These are phyloP conservation scores for Danio choprae DNA, from an alignment of 2,797 vertebrate genomes.

Conservation along the genomic window DNA sequence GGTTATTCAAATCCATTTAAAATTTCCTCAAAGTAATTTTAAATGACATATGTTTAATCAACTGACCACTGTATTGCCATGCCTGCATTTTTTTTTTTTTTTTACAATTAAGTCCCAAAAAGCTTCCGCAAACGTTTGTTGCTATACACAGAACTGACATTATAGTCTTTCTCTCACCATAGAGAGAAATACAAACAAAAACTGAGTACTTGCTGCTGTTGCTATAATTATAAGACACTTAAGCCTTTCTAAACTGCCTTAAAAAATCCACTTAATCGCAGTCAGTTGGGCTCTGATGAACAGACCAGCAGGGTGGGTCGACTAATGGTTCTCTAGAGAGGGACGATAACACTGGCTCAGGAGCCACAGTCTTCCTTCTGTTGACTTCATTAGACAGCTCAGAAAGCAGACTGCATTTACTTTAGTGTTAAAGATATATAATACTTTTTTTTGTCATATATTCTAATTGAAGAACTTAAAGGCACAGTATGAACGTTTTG, in stretches of 20 bases:
- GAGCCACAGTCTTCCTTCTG: background rate
- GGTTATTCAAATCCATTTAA: constrained; percentile 57
- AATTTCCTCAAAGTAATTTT: constrained; percentile 52
- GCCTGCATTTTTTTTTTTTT: background rate
- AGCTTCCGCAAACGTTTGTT: background rate
- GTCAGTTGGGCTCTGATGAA: constrained; percentile 11
- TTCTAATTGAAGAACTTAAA: background rate
- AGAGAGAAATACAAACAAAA: background rate
- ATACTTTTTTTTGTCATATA: background rate
- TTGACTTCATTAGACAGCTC: constrained; percentile 13
- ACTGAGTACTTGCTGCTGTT: background rate
- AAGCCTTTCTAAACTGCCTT: background rate
- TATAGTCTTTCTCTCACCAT: background rate
- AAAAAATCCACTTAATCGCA: constrained; percentile 10
- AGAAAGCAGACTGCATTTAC: background rate
- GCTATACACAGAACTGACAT: constrained; percentile 1
- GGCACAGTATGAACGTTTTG: no score
- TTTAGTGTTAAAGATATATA: background rate
- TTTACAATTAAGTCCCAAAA: background rate
- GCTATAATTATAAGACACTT: constrained; percentile 19
- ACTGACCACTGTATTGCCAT: constrained; percentile 12
- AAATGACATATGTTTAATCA: constrained; percentile 62
- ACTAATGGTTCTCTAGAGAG: background rate
- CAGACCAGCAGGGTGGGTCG: constrained; percentile 34
- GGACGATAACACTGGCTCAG: constrained; percentile 6